Evolutionary conservation across 2,888 invertebrate genomes (phyloP), one percentile per base, ranked within the genome.

Genomic region (Malachius bipustulatus): DNA sequence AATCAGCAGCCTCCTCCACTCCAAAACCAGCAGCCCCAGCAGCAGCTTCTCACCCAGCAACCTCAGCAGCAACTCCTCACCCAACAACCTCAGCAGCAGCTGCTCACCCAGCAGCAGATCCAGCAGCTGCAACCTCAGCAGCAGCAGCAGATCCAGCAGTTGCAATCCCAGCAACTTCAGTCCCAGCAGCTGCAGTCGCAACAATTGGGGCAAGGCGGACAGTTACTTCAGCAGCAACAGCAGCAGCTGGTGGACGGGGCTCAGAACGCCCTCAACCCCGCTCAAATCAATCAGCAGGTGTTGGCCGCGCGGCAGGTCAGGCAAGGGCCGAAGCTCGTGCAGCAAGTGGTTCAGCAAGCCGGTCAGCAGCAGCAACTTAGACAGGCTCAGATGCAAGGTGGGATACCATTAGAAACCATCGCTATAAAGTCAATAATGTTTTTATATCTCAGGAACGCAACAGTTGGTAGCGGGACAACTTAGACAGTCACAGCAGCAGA

Each of bases 151-250:
- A 19, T n/a, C 3, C 72, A 71, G 45, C 71, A 71, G 40, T 64
- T 67, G 37, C 68, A 69, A 36, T 58, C 64, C 10, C 66, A 67
- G 4, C 68, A 35, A 4, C 35, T 33, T 26, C 26, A 33, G 3
- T 32, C 32, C 3, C 72, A 71, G 45, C 71, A 72, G 40, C 65
- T 68, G 37, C 68, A 69, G 37, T 57, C 64, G 10, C 66, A 67
- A 4, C 68, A 69, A 59, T 69, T 57, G 56, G 52, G 49, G 39
- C 62, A 40, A 57, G 66, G 48, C 60, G 69, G 57, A 52, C 52
- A 9, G 62, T 47, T 40, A 27, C 16, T 42, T 14, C 40, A 39
- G 31, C 36, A 19, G 32, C 48, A 48, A 31, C 51, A 45, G 14
- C 13, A 26, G 13, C 31, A 14, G 14, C 11, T 34, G 9, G 28